phyloP scores from a whole-genome alignment of 2,888 invertebrate genomes.

The Drosophila anomalipes region DNA sequence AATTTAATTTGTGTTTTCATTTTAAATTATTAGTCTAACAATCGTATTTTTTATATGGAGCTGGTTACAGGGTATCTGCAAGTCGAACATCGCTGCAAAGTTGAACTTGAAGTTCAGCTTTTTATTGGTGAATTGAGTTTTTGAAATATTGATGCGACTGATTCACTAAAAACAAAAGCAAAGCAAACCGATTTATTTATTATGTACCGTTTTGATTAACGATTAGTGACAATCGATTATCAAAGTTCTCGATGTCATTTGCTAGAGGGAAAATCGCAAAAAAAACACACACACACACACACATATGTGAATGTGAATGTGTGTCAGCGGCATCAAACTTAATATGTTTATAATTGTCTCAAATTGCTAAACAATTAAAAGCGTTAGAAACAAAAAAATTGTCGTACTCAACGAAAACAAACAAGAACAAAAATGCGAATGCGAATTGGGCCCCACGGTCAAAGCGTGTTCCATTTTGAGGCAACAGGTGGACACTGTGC shows the following conservation, averaged over 20 bases:
- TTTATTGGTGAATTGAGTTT: not conserved
- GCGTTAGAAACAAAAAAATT: constrained; percentile 28
- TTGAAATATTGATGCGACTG: not conserved
- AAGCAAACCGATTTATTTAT: constrained; percentile 3
- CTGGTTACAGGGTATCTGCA: not conserved
- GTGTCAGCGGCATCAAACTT: constrained; percentile 56
- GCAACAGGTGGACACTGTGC: constrained; percentile 49
- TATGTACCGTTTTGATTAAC: constrained; percentile 35
- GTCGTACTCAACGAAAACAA: constrained; percentile 22
- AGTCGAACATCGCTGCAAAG: not conserved
- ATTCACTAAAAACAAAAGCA: not conserved
- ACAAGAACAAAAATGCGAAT: constrained; percentile 31
- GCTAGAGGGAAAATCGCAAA: constrained; percentile 14
- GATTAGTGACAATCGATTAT: constrained; percentile 37
- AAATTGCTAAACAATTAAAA: constrained; percentile 73
- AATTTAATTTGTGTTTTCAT: not conserved
- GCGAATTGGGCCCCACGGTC: constrained; percentile 43
- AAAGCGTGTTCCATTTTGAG: constrained; percentile 43
- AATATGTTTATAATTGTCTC: constrained; percentile 75
- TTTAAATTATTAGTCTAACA: not conserved
- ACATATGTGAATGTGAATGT: constrained; percentile 35
- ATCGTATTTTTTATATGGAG: not conserved
- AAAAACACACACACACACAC: not conserved
- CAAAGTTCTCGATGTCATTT: constrained; percentile 20
- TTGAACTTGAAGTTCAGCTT: not conserved